These are phyloP conservation scores for Lophura nycthemera DNA, from an alignment of 2,113 vertebrate genomes.

Conservation along the genomic window DNA sequence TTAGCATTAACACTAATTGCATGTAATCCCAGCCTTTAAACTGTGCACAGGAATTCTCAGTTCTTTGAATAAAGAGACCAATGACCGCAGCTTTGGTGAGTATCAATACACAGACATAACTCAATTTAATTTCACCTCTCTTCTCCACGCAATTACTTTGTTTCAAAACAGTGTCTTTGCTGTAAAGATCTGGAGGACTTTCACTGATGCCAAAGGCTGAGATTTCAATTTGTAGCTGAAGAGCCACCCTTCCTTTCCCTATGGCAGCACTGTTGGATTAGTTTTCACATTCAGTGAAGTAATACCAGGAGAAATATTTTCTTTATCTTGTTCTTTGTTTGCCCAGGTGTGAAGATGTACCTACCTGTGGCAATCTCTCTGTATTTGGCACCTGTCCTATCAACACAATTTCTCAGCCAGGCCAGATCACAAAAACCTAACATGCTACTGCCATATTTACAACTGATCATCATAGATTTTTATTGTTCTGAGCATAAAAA, in stretches of 20 bases:
- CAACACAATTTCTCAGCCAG: background rate
- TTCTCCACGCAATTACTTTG: background rate
- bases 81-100: background rate
- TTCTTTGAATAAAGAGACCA: slow-evolving; percentile 22
- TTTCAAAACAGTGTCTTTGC: background rate
- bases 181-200: background rate
- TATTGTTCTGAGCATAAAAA: background rate
- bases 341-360: background rate
- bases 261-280: background rate
- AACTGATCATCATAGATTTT: background rate
- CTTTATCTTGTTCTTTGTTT: background rate
- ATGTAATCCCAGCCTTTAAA: slow-evolving; percentile 40
- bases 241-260: background rate
- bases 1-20: slow-evolving; percentile 62
- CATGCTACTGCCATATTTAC: background rate
- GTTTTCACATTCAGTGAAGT: background rate
- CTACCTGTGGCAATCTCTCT: background rate
- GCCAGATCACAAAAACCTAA: background rate
- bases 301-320: background rate
- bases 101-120: background rate
- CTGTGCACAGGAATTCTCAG: background rate
- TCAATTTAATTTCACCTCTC: background rate
- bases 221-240: background rate
- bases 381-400: background rate
- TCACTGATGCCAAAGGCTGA: background rate